phyloP scores from a whole-genome alignment of 30 jellyfish, hydroid and myxozoan genomes.

The Hydractinia symbiolongicarpus region DNA sequence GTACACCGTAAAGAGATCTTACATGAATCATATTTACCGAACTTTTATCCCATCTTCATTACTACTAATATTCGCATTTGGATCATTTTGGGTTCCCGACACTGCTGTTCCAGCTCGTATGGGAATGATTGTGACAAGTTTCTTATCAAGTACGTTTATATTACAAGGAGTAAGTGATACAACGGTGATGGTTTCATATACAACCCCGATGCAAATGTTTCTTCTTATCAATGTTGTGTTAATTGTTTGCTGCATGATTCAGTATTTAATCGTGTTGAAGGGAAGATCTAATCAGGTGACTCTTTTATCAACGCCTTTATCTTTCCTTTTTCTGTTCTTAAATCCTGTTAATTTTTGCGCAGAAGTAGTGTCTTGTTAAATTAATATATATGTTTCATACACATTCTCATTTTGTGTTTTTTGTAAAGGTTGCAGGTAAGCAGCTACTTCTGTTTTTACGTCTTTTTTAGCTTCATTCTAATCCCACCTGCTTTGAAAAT shows the following conservation, averaged over 20 bases:
- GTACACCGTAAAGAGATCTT: neutral
- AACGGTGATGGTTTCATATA: slow-evolving; percentile 10
- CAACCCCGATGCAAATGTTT: slow-evolving; percentile 14
- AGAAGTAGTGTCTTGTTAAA: no score
- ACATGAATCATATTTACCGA: slow-evolving; percentile 7
- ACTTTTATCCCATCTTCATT: slow-evolving; percentile 11
- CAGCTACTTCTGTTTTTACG: no score
- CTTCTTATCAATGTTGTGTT: slow-evolving; percentile 13
- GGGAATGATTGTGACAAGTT: slow-evolving; percentile 21
- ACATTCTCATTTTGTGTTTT: no score
- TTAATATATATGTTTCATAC: no score
- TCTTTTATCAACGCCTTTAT: no score
- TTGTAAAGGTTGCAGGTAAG: no score
- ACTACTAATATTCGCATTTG: slow-evolving; percentile 11
- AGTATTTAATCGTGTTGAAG: slow-evolving; percentile 9
- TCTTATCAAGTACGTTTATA: slow-evolving; percentile 13
- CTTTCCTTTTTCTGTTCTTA: no score
- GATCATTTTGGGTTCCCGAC: slow-evolving; percentile 19
- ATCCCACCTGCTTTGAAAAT: no score
- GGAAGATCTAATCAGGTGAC: no score
- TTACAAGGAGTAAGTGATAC: slow-evolving; percentile 15
- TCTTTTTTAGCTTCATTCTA: no score
- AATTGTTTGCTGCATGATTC: neutral
- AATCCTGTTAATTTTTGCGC: no score
- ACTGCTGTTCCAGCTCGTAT: slow-evolving; percentile 24